Evolutionary conservation across 1,140 invertebrate genomes (phyloP).

Genomic region (Scaptomyza hsui): DNA sequence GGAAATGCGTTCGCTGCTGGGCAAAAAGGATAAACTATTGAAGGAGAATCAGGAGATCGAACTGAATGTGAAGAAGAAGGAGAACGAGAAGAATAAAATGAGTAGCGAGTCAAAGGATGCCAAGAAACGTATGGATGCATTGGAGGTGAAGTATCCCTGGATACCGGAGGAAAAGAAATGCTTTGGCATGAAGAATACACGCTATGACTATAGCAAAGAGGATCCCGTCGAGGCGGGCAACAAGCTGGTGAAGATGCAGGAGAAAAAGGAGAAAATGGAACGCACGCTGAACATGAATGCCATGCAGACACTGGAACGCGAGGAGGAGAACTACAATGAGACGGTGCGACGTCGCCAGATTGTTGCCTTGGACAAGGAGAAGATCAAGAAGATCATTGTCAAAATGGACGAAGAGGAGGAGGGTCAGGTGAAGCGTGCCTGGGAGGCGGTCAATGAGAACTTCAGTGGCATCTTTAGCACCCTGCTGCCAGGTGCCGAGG

Average conservation of each 20-base stretch:
- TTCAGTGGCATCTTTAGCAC: conserved; percentile 98
- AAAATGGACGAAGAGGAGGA: conserved; percentile 96
- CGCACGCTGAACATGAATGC: conserved; percentile 93
- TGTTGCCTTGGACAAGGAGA: conserved; percentile 94
- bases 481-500: conserved; percentile 94
- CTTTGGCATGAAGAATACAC: conserved; percentile 89
- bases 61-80: conserved; percentile 91
- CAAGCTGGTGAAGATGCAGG: conserved; percentile 87
- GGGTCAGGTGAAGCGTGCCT: conserved; percentile 91
- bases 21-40: conserved; percentile 88
- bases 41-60: conserved; percentile 88
- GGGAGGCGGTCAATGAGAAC: conserved; percentile 93
- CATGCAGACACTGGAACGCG: conserved; percentile 92
- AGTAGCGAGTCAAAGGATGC: conserved; percentile 84
- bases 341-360: conserved; percentile 92
- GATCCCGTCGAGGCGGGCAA: conserved; percentile 87
- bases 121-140: conserved; percentile 72
- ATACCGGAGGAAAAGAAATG: conserved; percentile 91
- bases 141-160: conserved; percentile 87
- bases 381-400: conserved; percentile 92
- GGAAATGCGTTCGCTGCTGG: conserved; percentile 88
- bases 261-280: conserved; percentile 89
- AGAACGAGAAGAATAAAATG: conserved; percentile 88
- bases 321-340: conserved; percentile 94
- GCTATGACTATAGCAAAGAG: conserved; percentile 86